These are phyloP conservation scores for Dryobotodes eremita DNA, from an alignment of 2,888 invertebrate species.

Conservation along the genomic window DNA sequence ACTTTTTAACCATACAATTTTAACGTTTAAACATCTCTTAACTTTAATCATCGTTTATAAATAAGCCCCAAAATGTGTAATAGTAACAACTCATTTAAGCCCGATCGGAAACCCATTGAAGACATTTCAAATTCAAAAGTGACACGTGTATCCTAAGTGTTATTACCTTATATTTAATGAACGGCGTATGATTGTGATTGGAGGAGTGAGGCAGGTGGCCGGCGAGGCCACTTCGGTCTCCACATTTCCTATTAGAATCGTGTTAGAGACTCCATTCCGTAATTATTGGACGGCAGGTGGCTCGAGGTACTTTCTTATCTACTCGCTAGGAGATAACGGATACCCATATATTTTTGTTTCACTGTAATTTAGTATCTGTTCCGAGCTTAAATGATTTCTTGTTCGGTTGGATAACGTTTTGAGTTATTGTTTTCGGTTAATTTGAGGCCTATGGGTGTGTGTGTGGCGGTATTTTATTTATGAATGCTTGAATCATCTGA, in stretches of 20 bases:
- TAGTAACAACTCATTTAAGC: slow-evolving; percentile 28
- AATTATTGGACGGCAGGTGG: slow-evolving; percentile 88
- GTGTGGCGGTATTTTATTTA: background rate
- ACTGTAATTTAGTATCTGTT: slow-evolving; percentile 59
- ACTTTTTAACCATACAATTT: too few relatives aligned
- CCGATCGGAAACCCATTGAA: slow-evolving; percentile 38
- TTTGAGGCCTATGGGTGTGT: slow-evolving; percentile 7
- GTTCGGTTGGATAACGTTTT: slow-evolving; percentile 49
- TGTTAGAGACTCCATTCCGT: slow-evolving; percentile 83
- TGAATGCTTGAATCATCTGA: background rate
- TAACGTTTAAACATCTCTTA: too few relatives aligned
- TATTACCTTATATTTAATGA: slow-evolving; percentile 67
- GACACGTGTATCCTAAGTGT: slow-evolving; percentile 64
- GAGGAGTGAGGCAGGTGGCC: slow-evolving; percentile 79
- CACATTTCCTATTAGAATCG: slow-evolving; percentile 89
- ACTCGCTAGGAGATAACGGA: slow-evolving; percentile 79
- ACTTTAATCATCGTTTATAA: too few relatives aligned
- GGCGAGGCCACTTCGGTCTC: slow-evolving; percentile 71
- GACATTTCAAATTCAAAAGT: slow-evolving; percentile 56
- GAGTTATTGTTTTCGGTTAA: slow-evolving; percentile 43
- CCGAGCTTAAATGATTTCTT: slow-evolving; percentile 58
- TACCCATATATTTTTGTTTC: slow-evolving; percentile 71
- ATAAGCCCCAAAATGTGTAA: slow-evolving; percentile 12
- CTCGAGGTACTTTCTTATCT: slow-evolving; percentile 80
- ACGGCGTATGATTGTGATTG: slow-evolving; percentile 65